Base-by-base conservation (phyloP, 2,888 invertebrate genomes). In the Listrodromus nycthemerus region DNA sequence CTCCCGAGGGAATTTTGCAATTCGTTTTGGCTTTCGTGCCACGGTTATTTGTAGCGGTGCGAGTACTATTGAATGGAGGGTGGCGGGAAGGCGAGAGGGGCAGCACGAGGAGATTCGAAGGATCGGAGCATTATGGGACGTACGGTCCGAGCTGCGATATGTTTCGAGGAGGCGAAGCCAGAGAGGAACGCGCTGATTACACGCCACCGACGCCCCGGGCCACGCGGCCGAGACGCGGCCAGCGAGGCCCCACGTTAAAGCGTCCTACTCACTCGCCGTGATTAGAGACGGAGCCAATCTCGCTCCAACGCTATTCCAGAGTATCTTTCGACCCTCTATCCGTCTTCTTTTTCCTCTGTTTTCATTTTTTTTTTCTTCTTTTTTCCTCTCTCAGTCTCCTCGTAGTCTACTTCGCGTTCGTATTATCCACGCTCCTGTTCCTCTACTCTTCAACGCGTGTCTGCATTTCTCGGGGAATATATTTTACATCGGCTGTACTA, bases 111-210 rank as follows among this genome's bases (percentile, higher is more conserved):
- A 70, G 45, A 74, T 65, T 45, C 58, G 58, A 61, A 81, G 41
- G 58, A 63, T 67, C 58, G 52, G 76, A 30, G 73, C 70, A 67
- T 67, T 76, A 33, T 61, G 30, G 45, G 58, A 70, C 69, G 67
- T 41, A 71, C 37, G 52, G 41, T 50, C 37, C 37, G 63, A 24
- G 33, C 61, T 69, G 55, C 52, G 79, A 79, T 82, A 27, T 48
- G 63, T 58, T 79, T 24, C 30, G 69, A 65, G 48, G 70, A 37
- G 37, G 55, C 74, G 33, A 73, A 80, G 50, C 45, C 65, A 78
- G 69, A 82, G 85, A 86, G 83, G 83, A 85, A 83, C 88, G 88
- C 88, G 87, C 85, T 91, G 92, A 92, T 92, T 92, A 91, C 89
- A 91, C 87, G 86, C 84, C 88, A 85, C 86, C 86, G 88, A 87